A percentile compares a stretch with the other conserved stretches of the same genome.
Conservation (phyloP, 2,888 invertebrate genomes). For the Cerastis leucographa region DNA sequence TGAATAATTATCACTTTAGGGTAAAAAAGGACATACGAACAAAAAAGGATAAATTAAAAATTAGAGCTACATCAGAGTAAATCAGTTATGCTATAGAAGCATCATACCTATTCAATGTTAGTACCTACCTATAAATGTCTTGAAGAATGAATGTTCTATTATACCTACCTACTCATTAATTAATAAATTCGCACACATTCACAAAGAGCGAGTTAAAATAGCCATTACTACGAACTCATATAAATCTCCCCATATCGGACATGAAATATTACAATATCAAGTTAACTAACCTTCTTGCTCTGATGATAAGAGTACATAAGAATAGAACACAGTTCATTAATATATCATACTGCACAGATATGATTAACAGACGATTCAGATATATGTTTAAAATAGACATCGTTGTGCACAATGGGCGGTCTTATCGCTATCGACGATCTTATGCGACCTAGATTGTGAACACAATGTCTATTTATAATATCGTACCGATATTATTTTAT, state of each 20-base stretch:
- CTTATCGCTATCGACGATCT: slow-evolving; percentile 31
- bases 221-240: not conserved
- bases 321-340: slow-evolving; percentile 34
- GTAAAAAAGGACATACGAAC: not conserved
- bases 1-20: slow-evolving; percentile 2
- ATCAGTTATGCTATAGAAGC: not conserved
- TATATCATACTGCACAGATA: not conserved
- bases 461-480: slow-evolving; percentile 14
- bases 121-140: not conserved
- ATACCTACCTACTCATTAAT: not conserved
- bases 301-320: slow-evolving; percentile 16
- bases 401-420: slow-evolving; percentile 8
- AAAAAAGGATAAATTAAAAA: not conserved
- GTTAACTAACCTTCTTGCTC: slow-evolving; percentile 18
- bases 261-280: slow-evolving; percentile 15
- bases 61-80: not conserved
- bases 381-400: slow-evolving; percentile 16
- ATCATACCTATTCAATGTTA: not conserved
- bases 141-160: not conserved
- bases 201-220: not conserved
- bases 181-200: not conserved
- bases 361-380: slow-evolving; percentile 13
- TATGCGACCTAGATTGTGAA: slow-evolving; percentile 24
- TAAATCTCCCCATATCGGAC: not conserved
- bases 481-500: slow-evolving; percentile 12